phyloP scores from a whole-genome alignment of 2,113 vertebrate species.

The Rafetus swinhoei region DNA sequence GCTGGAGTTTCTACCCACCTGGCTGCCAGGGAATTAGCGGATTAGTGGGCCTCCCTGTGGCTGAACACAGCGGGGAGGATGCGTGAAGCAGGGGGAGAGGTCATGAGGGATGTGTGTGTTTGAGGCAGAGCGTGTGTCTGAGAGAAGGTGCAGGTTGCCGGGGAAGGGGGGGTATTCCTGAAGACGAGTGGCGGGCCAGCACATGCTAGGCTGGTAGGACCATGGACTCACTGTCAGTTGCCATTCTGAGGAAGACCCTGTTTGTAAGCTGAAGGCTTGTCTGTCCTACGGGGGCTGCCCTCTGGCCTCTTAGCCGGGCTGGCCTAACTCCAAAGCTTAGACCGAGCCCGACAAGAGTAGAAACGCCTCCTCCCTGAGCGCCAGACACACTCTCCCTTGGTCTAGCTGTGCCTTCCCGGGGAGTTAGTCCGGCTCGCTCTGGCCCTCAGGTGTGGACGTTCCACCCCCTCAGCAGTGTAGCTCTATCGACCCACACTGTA shows the following conservation, averaged over 20 bases:
- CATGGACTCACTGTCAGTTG: background rate
- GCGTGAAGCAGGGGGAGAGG: accelerated
- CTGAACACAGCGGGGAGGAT: background rate
- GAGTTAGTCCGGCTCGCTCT: background rate
- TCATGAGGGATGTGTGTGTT: background rate
- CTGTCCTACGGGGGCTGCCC: background rate
- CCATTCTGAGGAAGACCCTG: background rate
- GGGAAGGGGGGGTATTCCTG: background rate
- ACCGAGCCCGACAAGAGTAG: background rate
- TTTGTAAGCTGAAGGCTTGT: background rate
- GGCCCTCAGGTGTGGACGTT: background rate
- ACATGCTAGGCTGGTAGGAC: background rate
- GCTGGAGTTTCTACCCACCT: no score
- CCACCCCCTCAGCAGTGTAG: background rate
- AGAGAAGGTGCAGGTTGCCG: no score
- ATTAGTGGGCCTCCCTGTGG: background rate
- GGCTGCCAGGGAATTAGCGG: background rate
- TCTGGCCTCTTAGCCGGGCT: background rate
- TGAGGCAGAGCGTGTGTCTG: background rate
- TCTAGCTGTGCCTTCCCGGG: background rate
- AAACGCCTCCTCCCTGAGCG: no score
- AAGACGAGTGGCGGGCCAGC: no score
- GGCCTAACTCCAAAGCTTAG: background rate
- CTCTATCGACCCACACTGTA: background rate
- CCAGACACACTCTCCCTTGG: background rate